These are phyloP conservation scores for Bubo bubo DNA, from an alignment of 2,113 vertebrate species.

Conservation along the genomic window DNA sequence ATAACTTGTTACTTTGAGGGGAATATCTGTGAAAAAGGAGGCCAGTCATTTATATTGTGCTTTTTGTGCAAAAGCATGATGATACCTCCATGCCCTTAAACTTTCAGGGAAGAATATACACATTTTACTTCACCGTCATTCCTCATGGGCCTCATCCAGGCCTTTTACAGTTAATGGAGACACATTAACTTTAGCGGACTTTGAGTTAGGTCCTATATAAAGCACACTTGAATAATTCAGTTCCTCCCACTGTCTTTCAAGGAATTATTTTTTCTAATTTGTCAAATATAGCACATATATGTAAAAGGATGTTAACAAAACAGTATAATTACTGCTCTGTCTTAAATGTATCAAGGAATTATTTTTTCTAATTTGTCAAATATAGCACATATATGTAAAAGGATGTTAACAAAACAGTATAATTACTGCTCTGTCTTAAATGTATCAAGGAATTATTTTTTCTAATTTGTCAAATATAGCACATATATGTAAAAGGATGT, in stretches of 20 bases:
- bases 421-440: too few relatives aligned
- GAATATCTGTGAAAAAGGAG: constrained; percentile 31
- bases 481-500: too few relatives aligned
- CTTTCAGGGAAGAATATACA: neutral
- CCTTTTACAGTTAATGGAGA: neutral
- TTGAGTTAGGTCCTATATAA: neutral
- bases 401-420: too few relatives aligned
- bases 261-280: neutral
- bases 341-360: neutral
- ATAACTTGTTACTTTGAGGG: constrained; percentile 29
- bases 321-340: neutral
- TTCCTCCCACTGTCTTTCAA: neutral
- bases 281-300: neutral
- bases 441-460: too few relatives aligned
- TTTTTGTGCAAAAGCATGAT: neutral
- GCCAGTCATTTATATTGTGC: neutral
- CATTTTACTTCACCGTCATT: neutral
- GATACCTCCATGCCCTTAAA: neutral
- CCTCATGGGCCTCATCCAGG: neutral
- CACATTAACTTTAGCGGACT: neutral
- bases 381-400: too few relatives aligned
- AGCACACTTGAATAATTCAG: neutral
- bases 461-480: too few relatives aligned
- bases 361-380: too few relatives aligned
- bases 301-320: neutral